Evolutionary conservation across 2,888 invertebrate species (phyloP).

Genomic region (Oeneis ivallda): DNA sequence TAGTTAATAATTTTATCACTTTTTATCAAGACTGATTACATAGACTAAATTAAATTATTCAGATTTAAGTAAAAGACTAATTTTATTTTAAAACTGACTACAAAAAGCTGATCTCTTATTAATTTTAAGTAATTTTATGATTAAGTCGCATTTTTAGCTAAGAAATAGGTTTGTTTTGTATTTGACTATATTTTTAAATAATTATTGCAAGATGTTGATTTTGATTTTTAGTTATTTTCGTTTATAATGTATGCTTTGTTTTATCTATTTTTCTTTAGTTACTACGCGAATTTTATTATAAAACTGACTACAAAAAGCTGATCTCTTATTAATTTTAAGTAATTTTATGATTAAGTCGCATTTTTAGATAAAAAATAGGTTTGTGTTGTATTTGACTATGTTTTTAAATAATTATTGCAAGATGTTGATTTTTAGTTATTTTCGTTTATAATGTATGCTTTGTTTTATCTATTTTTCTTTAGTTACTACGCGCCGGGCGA

Average conservation of each 20-base stretch:
- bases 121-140: not conserved
- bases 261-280: no score
- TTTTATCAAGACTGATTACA: not conserved
- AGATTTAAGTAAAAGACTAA: not conserved
- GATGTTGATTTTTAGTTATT: not conserved
- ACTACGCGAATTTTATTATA: not conserved
- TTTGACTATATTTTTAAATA: not conserved
- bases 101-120: not conserved
- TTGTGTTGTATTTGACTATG: not conserved
- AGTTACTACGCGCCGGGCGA: no score
- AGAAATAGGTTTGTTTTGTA: not conserved
- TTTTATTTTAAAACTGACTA: not conserved
- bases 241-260: no score
- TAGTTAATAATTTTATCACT: no score
- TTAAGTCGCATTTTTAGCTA: no score
- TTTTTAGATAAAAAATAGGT: not conserved
- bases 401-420: not conserved
- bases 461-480: no score
- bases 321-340: not conserved
- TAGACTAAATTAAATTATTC: not conserved
- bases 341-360: not conserved
- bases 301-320: not conserved
- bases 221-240: not conserved
- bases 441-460: not conserved
- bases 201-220: not conserved